Evolutionary conservation across 2,888 invertebrate species (phyloP).

Genomic region (Dendrolimus houi): DNA sequence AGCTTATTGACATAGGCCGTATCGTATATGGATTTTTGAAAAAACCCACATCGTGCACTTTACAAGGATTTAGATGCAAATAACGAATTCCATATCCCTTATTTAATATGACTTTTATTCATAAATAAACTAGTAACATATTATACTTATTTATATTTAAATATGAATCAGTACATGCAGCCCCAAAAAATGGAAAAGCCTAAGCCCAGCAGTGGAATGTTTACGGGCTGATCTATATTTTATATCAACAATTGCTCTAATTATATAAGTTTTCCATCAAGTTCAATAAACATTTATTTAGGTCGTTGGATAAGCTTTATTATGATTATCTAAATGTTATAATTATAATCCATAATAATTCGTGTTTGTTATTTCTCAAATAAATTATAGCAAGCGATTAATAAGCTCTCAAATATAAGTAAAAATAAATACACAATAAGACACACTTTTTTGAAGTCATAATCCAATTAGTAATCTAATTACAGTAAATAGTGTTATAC

Average conservation of each 20-base stretch:
- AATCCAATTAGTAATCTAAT: constrained; percentile 19
- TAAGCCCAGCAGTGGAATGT: no score
- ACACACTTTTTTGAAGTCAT: constrained; percentile 69
- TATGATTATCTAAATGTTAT: no score
- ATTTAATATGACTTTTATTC: neutral
- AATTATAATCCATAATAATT: no score
- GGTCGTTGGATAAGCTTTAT: no score
- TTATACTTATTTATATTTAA: neutral
- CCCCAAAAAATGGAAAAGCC: no score
- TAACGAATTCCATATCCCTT: no score
- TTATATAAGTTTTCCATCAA: no score
- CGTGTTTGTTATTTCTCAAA: no score
- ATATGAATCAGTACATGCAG: no score
- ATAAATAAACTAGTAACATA: neutral
- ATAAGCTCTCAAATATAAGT: constrained; percentile 13
- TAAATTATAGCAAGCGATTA: neutral
- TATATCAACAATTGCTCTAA: no score
- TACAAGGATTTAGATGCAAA: neutral
- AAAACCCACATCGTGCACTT: constrained; percentile 6
- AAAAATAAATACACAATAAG: constrained; percentile 15
- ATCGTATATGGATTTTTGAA: constrained; percentile 17
- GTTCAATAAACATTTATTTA: no score
- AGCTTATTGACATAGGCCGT: constrained; percentile 2
- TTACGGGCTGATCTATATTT: no score
- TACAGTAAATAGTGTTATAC: neutral